Evolutionary conservation across 2,113 vertebrate species (phyloP).

Genomic region (Lontra canadensis): DNA sequence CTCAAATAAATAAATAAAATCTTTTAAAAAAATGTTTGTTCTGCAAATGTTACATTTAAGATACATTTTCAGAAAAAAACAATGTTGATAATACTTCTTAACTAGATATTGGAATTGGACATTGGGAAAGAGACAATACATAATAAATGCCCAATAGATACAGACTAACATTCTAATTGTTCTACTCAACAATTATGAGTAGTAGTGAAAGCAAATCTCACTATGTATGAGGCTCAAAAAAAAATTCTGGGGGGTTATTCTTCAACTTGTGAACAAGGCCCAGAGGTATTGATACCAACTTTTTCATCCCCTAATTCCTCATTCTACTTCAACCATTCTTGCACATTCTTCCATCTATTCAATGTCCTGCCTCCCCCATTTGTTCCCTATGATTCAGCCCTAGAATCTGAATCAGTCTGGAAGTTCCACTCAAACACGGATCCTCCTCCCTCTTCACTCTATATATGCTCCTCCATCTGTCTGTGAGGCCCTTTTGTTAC

Average conservation of each 20-base stretch:
- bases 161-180: neutral
- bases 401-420: neutral
- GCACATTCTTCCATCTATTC: neutral
- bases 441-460: neutral
- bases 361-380: neutral
- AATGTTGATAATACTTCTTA: neutral
- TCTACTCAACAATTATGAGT: neutral
- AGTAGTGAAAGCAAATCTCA: neutral
- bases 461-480: neutral
- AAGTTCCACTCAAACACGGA: neutral
- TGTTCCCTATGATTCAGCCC: neutral
- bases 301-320: neutral
- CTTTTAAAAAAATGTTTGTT: neutral
- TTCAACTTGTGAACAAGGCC: neutral
- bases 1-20: neutral
- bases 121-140: neutral
- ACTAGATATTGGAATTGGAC: neutral
- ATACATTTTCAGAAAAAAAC: neutral
- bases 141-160: neutral
- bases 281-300: neutral
- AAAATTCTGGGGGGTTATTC: neutral
- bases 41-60: neutral
- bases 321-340: neutral
- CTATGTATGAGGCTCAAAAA: neutral
- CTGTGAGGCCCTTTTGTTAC: neutral